Conservation (phyloP, 2,113 vertebrate genomes). For the Psammodynastes pulverulentus region DNA sequence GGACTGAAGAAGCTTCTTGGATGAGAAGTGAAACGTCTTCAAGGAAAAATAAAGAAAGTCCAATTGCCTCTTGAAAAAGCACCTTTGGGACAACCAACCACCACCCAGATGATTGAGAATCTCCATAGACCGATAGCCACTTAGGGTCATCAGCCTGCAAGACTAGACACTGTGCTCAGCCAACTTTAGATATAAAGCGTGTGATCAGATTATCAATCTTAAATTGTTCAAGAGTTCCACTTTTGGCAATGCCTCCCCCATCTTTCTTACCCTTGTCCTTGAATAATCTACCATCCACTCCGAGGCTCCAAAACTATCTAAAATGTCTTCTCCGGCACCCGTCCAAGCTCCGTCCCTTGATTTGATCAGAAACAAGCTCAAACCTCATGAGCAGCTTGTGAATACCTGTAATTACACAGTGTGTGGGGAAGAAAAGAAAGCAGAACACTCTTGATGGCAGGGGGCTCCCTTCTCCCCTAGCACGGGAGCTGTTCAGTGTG, state of each 20-base stretch:
- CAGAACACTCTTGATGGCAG: background rate
- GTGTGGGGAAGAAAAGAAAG: background rate
- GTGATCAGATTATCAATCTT: background rate
- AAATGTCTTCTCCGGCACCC: constrained; percentile 7
- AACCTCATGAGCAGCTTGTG: constrained; percentile 82
- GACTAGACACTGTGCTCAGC: background rate
- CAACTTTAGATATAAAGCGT: background rate
- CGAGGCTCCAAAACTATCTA: background rate
- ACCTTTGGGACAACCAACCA: too few species aligned
- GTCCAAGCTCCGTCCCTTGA: constrained; percentile 51
- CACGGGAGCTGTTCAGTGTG: background rate
- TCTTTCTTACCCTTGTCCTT: constrained; percentile 43
- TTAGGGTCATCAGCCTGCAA: background rate
- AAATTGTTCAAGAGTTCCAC: background rate
- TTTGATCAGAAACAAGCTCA: constrained; percentile 77
- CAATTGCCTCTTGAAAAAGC: too few species aligned
- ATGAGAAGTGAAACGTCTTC: too few species aligned
- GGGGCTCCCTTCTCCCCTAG: background rate
- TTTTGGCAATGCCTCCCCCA: constrained; percentile 2
- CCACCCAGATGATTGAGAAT: background rate
- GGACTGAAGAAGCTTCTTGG: background rate
- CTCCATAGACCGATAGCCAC: background rate
- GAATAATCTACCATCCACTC: constrained; percentile 22
- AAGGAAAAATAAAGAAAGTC: too few species aligned
- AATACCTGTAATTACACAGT: constrained; percentile 65